Percentiles rank a stretch among this genome's conserved stretches.
Conservation (phyloP, 2,113 vertebrate genomes). For the Synchiropus splendidus region DNA sequence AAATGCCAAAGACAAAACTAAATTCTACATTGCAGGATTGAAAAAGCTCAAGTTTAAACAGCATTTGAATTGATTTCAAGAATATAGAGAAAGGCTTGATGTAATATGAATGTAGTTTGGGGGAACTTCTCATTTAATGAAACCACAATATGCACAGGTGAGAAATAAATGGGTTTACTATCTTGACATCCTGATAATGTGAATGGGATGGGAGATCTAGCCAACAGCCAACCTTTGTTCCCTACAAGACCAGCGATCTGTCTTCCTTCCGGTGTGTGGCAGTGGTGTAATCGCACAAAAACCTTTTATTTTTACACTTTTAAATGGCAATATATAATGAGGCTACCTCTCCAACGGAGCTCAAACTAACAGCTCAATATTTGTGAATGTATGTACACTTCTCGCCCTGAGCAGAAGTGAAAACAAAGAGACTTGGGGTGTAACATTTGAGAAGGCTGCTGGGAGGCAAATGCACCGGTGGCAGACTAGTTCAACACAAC, state of each 20-base stretch:
- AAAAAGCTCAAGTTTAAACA: not conserved
- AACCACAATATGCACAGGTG: conserved; percentile 57
- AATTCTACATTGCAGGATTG: too few species aligned
- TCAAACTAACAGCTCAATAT: conserved; percentile 6
- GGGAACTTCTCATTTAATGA: conserved; percentile 59
- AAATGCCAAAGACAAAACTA: too few species aligned
- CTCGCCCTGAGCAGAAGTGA: too few species aligned
- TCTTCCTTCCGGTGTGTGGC: conserved; percentile 40
- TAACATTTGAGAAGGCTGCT: too few species aligned
- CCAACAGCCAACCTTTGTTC: conserved; percentile 58
- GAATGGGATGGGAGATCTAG: conserved; percentile 46
- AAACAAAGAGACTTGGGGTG: too few species aligned
- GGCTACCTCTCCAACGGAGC: conserved; percentile 29
- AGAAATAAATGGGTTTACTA: conserved; percentile 58
- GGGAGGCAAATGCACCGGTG: too few species aligned
- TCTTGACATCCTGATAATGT: conserved; percentile 56
- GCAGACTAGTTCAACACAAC: too few species aligned
- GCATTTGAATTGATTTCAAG: not conserved
- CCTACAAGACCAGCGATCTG: conserved; percentile 45
- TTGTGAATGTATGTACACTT: too few species aligned
- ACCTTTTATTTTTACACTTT: conserved; percentile 39
- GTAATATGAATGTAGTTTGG: conserved; percentile 22
- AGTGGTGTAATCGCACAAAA: conserved; percentile 46
- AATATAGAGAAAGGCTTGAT: too few species aligned
- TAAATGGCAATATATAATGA: conserved; percentile 46